Percentiles rank a stretch among this genome's conserved stretches.
Evolutionary conservation across 2,888 invertebrate species (phyloP).

Genomic region (Leptopilina myrica): DNA sequence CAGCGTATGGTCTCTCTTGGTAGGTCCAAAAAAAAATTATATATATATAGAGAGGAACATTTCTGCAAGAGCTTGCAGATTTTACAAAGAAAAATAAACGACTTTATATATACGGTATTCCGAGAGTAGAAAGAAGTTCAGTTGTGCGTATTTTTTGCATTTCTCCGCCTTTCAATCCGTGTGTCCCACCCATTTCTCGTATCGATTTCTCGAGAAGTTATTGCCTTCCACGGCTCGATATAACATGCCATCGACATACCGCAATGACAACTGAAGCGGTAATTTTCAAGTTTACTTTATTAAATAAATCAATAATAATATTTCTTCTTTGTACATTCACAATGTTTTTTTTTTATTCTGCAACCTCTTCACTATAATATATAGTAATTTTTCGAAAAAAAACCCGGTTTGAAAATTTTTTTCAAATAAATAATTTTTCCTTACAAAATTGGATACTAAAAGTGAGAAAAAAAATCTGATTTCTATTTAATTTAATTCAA

Average conservation of each 20-base stretch:
- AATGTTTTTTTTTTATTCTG: too few relatives aligned
- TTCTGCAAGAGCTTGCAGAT: slow-evolving; percentile 37
- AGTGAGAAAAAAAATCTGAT: too few relatives aligned
- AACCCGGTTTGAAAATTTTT: too few relatives aligned
- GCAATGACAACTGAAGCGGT: slow-evolving; percentile 17
- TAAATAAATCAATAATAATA: neutral
- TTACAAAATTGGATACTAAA: too few relatives aligned
- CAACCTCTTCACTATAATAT: too few relatives aligned
- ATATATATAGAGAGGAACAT: slow-evolving; percentile 40
- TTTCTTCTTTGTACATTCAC: neutral
- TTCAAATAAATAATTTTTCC: too few relatives aligned
- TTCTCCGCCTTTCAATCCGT: slow-evolving; percentile 29
- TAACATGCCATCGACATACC: slow-evolving; percentile 32
- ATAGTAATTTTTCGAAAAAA: too few relatives aligned
- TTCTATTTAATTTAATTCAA: too few relatives aligned
- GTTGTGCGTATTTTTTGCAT: slow-evolving; percentile 36
- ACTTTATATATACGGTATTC: slow-evolving; percentile 21
- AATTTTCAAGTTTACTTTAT: slow-evolving; percentile 13
- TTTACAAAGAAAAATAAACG: slow-evolving; percentile 37
- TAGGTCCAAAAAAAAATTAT: slow-evolving; percentile 42
- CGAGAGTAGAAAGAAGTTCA: slow-evolving; percentile 23
- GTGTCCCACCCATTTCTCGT: slow-evolving; percentile 29
- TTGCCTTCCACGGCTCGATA: slow-evolving; percentile 12
- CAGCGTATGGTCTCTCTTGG: slow-evolving; percentile 44
- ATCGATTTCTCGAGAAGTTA: slow-evolving; percentile 32